A percentile compares a stretch with the other conserved stretches of the same genome.
These are phyloP conservation scores for Tenualosa ilisha DNA, from an alignment of 2,797 vertebrate species.

Conservation along the genomic window DNA sequence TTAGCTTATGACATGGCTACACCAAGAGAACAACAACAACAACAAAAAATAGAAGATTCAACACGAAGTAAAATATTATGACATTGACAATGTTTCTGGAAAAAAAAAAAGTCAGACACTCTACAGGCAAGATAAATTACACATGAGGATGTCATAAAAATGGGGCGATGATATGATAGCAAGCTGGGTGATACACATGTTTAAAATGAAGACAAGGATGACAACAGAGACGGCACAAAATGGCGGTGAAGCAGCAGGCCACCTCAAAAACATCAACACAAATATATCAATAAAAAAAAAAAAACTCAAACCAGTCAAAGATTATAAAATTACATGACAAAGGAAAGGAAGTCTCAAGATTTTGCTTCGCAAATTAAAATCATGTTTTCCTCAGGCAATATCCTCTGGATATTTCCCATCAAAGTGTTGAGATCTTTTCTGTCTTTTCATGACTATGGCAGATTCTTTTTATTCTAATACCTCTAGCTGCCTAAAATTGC, in stretches of 20 bases:
- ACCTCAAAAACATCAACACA: neutral
- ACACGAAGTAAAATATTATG: neutral
- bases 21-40: slow-evolving; percentile 33
- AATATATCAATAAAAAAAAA: neutral
- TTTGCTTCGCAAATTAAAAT: neutral
- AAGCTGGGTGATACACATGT: neutral
- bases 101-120: slow-evolving; percentile 27
- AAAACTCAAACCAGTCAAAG: neutral
- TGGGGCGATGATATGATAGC: neutral
- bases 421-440: neutral
- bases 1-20: slow-evolving; percentile 57
- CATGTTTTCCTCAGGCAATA: neutral
- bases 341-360: neutral
- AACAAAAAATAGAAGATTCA: neutral
- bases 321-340: neutral
- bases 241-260: neutral
- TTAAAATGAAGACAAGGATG: slow-evolving; percentile 39
- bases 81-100: slow-evolving; percentile 38
- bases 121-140: slow-evolving; percentile 48
- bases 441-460: neutral
- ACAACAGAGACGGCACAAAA: neutral
- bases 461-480: neutral
- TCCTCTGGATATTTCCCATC: neutral
- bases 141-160: slow-evolving; percentile 37
- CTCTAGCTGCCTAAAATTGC: neutral